Evolutionary conservation across 2,888 invertebrate species (phyloP), one percentile per base, ranked within the genome.

Genomic region (Iselma pallidipennis): DNA sequence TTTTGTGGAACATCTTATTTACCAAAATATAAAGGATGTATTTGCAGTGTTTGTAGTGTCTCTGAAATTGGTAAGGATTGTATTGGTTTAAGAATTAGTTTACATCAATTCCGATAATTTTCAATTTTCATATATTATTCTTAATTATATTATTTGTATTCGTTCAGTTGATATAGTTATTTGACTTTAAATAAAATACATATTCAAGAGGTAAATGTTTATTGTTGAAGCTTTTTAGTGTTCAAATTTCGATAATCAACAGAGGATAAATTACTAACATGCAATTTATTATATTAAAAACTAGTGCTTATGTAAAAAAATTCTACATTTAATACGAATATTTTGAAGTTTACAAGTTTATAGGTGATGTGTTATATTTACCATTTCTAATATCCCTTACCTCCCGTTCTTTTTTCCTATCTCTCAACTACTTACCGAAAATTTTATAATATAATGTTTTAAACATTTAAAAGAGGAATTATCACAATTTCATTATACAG

Each of bases 11-110:
- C 96, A 0, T 90, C 91, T 57, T 99, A 92, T 81, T 83, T 92
- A 70, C 95, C 96, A 0, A 89, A 94, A 76, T 94, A 88, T 78
- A 94, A 94, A 79, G 96, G 95, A 1, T 86, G 87, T 56, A 81
- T 96, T 0, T 99, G 99, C 80, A 88, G 88, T 6, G 88, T 96
- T 0, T 96, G 96, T 72, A 89, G 88, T 31, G 92, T 96, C 2
- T 91, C 98, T 0, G 92, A 96, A 80, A 90, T 99, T 56, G 98
- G 97, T 1, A 95, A 93, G 80, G 94, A 96, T 74, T 88, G 89
- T 28, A 86, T 92, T 67, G 98, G 98, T 1, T 84, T 98, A 49
- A 87, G 92, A 79, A 95, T 98, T 78, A 94, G 94, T 75, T 83
- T 85, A n/a, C 81, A 87, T 66, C 89, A 90, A 74, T 86, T 85